phyloP scores from a whole-genome alignment of 2,797 vertebrate genomes.

The Danio choprae region DNA sequence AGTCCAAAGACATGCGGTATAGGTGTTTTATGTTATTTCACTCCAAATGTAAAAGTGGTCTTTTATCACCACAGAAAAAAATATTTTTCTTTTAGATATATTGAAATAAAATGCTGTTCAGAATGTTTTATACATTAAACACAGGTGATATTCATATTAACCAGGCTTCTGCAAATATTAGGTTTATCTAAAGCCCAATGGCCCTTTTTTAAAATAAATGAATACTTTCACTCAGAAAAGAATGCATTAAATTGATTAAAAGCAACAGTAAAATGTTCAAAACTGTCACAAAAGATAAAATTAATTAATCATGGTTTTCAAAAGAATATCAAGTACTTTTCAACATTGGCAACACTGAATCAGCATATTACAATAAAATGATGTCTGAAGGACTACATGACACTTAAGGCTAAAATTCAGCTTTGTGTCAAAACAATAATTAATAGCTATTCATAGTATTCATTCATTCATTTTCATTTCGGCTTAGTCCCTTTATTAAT shows the following conservation, averaged over 20 bases:
- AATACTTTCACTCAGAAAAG: not conserved
- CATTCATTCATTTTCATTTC: too few species aligned
- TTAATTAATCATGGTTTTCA: not conserved
- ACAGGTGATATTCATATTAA: constrained; percentile 15
- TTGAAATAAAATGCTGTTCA: not conserved
- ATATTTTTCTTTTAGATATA: not conserved
- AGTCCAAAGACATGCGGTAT: too few species aligned
- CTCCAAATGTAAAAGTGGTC: not conserved
- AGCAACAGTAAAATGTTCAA: not conserved
- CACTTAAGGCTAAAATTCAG: not conserved
- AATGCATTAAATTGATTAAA: constrained; percentile 5
- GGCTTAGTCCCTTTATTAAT: too few species aligned
- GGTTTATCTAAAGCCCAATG: not conserved
- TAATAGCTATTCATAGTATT: too few species aligned
- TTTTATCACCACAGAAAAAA: not conserved
- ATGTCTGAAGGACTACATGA: not conserved
- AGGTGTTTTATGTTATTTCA: too few species aligned
- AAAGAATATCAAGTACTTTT: not conserved
- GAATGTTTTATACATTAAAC: not conserved
- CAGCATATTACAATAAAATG: too few species aligned
- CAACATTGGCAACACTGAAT: not conserved
- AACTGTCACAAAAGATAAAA: not conserved
- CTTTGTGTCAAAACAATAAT: not conserved
- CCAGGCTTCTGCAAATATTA: not conserved
- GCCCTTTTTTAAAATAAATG: not conserved